Conservation (phyloP, 2,797 vertebrate genomes). For the Dromococcyx pavoninus region DNA sequence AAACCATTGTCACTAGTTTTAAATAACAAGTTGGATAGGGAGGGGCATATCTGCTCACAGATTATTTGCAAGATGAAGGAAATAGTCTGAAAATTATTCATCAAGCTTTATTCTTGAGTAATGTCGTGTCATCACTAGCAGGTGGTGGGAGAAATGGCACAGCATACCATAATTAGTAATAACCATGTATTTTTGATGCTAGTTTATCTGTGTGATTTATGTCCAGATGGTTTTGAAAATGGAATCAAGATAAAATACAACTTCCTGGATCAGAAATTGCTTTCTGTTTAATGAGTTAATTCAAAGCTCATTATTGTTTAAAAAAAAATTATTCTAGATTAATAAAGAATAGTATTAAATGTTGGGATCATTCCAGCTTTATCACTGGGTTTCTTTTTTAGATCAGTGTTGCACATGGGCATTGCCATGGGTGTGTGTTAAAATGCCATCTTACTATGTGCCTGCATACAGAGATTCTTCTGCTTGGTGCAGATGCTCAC, state of each 20-base stretch:
- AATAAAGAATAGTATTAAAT: background rate
- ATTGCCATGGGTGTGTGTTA: background rate
- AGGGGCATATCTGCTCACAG: background rate
- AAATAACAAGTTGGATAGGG: background rate
- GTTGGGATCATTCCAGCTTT: background rate
- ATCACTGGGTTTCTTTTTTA: background rate
- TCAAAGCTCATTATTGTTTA: background rate
- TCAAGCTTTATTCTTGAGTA: slow-evolving; percentile 37
- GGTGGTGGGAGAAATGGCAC: slow-evolving; percentile 31
- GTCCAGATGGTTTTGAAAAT: slow-evolving; percentile 38
- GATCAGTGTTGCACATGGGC: background rate
- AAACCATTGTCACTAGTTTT: slow-evolving; percentile 27
- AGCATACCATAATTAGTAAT: slow-evolving; percentile 16
- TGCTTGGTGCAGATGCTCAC: background rate
- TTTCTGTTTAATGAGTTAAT: background rate
- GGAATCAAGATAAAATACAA: slow-evolving; percentile 8
- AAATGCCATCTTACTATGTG: rapidly evolving
- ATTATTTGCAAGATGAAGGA: slow-evolving; percentile 31
- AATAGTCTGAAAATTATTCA: slow-evolving; percentile 55
- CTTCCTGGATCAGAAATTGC: slow-evolving; percentile 19
- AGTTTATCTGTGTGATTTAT: background rate
- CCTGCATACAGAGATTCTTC: background rate
- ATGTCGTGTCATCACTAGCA: slow-evolving; percentile 35
- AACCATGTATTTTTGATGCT: background rate
- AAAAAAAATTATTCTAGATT: background rate